A percentile compares a stretch with the other conserved stretches of the same genome.
phyloP scores from a whole-genome alignment of 2,113 vertebrate genomes.

The Tragelaphus strepsiceros region DNA sequence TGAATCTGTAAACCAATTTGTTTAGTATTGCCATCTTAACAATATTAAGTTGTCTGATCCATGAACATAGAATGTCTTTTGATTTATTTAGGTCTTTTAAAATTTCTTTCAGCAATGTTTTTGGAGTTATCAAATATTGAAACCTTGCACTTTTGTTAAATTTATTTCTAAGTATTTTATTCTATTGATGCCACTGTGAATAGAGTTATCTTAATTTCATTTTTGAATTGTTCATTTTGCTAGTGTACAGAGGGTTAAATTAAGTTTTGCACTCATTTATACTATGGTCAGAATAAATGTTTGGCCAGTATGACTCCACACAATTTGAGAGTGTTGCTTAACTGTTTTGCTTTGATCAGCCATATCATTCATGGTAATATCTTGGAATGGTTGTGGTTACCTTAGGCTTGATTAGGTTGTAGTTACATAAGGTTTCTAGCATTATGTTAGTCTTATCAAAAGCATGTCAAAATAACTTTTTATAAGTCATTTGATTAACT shows the following conservation, averaged over 20 bases:
- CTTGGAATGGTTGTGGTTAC: neutral
- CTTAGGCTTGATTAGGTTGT: neutral
- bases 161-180: neutral
- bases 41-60: neutral
- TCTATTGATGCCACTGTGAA: neutral
- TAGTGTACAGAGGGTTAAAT: neutral
- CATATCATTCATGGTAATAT: neutral
- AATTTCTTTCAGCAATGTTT: neutral
- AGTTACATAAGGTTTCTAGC: neutral
- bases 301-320: neutral
- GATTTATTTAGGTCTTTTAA: neutral
- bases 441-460: conserved; percentile 22
- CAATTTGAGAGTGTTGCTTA: neutral
- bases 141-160: neutral
- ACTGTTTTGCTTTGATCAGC: conserved; percentile 32
- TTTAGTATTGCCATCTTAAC: neutral
- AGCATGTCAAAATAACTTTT: neutral
- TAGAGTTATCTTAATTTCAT: neutral
- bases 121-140: neutral
- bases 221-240: conserved; percentile 37
- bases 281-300: conserved; percentile 4
- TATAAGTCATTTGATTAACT: conserved; percentile 27
- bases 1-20: neutral
- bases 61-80: conserved; percentile 7
- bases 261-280: conserved; percentile 23